phyloP scores from a whole-genome alignment of 2,888 invertebrate species.

The Linnaemya vulpina region DNA sequence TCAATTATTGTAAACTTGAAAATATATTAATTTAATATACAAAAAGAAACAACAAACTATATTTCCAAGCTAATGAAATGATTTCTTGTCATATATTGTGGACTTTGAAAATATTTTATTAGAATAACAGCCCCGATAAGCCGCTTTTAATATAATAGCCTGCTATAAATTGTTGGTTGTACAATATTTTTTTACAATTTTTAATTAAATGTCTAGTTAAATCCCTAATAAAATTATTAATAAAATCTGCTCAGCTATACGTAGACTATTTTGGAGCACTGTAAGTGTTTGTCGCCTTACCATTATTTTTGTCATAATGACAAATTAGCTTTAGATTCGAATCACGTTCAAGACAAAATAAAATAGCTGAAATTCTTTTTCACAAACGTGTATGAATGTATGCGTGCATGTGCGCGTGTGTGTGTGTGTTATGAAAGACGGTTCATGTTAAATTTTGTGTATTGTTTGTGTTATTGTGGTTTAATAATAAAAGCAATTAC shows the following conservation, averaged over 20 bases:
- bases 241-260: neutral
- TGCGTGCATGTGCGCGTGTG: neutral
- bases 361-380: neutral
- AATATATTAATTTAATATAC: too few relatives aligned
- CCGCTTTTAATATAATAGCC: too few relatives aligned
- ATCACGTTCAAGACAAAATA: conserved; percentile 57
- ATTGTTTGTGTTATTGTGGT: conserved; percentile 18
- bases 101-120: too few relatives aligned
- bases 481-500: conserved; percentile 15
- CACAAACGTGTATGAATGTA: neutral
- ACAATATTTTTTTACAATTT: too few relatives aligned
- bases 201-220: too few relatives aligned
- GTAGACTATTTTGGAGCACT: neutral
- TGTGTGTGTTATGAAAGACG: neutral
- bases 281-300: neutral
- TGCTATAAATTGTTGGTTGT: too few relatives aligned
- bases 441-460: neutral
- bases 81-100: too few relatives aligned
- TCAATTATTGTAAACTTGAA: too few relatives aligned
- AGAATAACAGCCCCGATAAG: too few relatives aligned
- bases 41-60: too few relatives aligned
- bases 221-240: neutral
- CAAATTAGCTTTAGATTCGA: conserved; percentile 68
- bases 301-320: conserved; percentile 57
- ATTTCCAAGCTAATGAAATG: too few relatives aligned